Evolutionary conservation across 1,140 invertebrate genomes (phyloP).

Genomic region (Drosophila ercepeae): DNA sequence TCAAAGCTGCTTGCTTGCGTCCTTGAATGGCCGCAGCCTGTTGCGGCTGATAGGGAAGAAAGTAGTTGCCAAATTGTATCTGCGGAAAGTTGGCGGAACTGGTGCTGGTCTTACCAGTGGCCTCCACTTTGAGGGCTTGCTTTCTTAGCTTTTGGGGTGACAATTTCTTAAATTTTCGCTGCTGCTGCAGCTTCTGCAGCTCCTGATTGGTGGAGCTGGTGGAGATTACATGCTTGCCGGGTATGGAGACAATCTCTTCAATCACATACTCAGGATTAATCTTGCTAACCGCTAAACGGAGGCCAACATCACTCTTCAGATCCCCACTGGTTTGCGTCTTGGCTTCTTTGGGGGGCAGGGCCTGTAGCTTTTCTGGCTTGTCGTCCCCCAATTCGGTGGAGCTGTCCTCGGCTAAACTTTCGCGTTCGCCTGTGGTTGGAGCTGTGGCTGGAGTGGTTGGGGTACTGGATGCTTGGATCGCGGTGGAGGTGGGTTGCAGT

Average conservation of each 20-base stretch:
- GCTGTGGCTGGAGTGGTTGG: too few relatives aligned
- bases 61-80: constrained; percentile 75
- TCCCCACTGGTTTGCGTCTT: constrained; percentile 53
- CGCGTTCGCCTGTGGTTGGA: constrained; percentile 32
- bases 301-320: constrained; percentile 56
- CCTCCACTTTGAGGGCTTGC: constrained; percentile 70
- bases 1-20: constrained; percentile 84
- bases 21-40: constrained; percentile 49
- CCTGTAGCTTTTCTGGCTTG: constrained; percentile 60
- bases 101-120: constrained; percentile 74
- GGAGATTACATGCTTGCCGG: constrained; percentile 67
- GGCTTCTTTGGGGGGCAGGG: constrained; percentile 3
- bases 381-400: constrained; percentile 30
- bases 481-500: constrained; percentile 44
- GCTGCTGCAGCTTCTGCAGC: background rate
- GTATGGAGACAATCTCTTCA: constrained; percentile 71
- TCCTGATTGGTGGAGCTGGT: constrained; percentile 18
- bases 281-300: constrained; percentile 61
- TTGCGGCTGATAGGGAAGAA: constrained; percentile 63
- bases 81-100: constrained; percentile 65
- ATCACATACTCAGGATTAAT: constrained; percentile 76
- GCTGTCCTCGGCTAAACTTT: constrained; percentile 36
- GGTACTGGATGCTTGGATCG: constrained; percentile 8
- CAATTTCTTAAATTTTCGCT: background rate
- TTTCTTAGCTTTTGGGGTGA: constrained; percentile 37